Evolutionary conservation across 2,797 vertebrate species (phyloP), one percentile per base, ranked within the genome.

Genomic region (Sebastes taczanowskii): DNA sequence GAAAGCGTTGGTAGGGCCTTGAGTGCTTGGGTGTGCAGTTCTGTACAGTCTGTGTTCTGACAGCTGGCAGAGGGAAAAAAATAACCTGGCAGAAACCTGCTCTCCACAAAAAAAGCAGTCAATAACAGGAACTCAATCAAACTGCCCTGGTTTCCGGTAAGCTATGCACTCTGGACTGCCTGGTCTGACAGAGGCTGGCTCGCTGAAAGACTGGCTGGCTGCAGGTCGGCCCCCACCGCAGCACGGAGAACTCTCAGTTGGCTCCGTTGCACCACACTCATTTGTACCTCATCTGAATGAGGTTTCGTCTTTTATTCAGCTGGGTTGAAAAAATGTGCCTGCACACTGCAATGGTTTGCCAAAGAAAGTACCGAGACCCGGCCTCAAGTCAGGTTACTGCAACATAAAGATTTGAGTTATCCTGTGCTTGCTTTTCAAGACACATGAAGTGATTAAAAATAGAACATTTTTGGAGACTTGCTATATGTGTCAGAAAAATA

Each of bases 121-220:
- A 98, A 96, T 96, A 97, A 97, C 97, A 98, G 97, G 97, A 98
- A 97, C 95, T 97, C 93, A 94, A 95, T 97, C 96, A 97, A 97
- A 97, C 96, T 96, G 96, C 93, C 86, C 95, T 91, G 95, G 95
- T 97, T 97, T 97, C 97, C 95, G 90, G 95, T 81, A 89, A 95
- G 92, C 81, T 35, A 73, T 11, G 91, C 94, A 91, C 90, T 94
- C 92, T 95, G 93, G 90, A 90, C 95, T 93, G 94, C 49, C 2
- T 90, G 89, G 92, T 92, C 85, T 94, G 92, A 93, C 77, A 85
- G 90, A 93, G 90, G 89, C 90, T 92, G 91, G 92, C 90, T 88
- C 38, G 85, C 88, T 94, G 92, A 91, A 89, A 91, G 91, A 91
- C 86, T 80, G 81, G 81, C 81, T 95, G 94, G 90, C 86, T 75